Conservation (phyloP, 1,140 invertebrate species). For the Papilio glaucus region DNA sequence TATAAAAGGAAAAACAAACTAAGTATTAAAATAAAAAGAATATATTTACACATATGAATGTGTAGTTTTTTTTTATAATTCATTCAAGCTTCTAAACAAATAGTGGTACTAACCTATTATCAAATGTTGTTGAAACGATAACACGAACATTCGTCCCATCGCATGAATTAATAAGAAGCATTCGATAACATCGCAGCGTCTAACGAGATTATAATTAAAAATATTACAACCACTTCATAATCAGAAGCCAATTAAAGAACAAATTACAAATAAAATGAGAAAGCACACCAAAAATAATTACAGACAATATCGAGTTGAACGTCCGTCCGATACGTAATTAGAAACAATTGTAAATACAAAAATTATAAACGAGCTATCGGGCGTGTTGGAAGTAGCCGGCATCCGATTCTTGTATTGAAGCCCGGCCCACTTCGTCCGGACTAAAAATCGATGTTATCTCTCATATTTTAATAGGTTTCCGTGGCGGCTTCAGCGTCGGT, state of each 20-base stretch:
- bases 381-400: slow-evolving; percentile 58
- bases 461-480: slow-evolving; percentile 80
- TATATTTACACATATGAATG: background rate
- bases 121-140: slow-evolving; percentile 20
- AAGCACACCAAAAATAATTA: slow-evolving; percentile 71
- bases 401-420: slow-evolving; percentile 65
- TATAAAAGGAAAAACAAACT: background rate
- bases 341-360: slow-evolving; percentile 78
- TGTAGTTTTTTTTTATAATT: background rate
- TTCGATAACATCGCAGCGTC: slow-evolving; percentile 41
- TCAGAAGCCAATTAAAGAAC: slow-evolving; percentile 78
- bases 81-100: slow-evolving; percentile 1
- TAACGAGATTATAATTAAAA: slow-evolving; percentile 56
- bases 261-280: slow-evolving; percentile 78
- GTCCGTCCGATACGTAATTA: slow-evolving; percentile 75
- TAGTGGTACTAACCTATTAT: slow-evolving; percentile 1
- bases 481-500: slow-evolving; percentile 65
- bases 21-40: background rate
- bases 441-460: slow-evolving; percentile 79
- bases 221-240: slow-evolving; percentile 63
- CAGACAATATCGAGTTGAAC: slow-evolving; percentile 76
- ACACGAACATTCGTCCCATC: slow-evolving; percentile 30
- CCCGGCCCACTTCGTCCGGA: slow-evolving; percentile 70
- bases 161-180: slow-evolving; percentile 46
- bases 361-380: slow-evolving; percentile 65